Percentiles rank a stretch among this genome's conserved stretches.
Evolutionary conservation across 2,888 invertebrate genomes (phyloP).

Genomic region (Phyto melanocephala): DNA sequence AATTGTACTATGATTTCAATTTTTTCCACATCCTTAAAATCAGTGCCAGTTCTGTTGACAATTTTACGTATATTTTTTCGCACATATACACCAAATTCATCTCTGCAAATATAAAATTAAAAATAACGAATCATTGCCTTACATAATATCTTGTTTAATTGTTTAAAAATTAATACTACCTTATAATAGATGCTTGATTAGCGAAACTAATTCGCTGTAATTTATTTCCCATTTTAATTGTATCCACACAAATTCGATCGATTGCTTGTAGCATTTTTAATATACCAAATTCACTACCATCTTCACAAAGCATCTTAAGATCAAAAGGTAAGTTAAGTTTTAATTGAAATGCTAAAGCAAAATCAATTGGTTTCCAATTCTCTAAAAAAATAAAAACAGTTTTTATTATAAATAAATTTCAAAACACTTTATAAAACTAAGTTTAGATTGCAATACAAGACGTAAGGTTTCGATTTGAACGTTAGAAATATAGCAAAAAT

Average conservation of each 20-base stretch:
- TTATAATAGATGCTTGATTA: constrained; percentile 64
- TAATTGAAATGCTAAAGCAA: constrained; percentile 70
- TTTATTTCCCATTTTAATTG: constrained; percentile 50
- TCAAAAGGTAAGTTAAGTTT: constrained; percentile 69
- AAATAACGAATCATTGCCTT: too few species aligned
- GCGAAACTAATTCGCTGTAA: constrained; percentile 63
- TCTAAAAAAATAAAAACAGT: constrained; percentile 36
- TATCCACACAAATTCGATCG: constrained; percentile 65
- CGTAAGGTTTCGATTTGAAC: too few species aligned
- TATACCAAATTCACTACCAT: constrained; percentile 61
- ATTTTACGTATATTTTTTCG: constrained; percentile 66
- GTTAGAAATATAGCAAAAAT: too few species aligned
- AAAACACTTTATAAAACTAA: too few species aligned
- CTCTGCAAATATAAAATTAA: constrained; percentile 59
- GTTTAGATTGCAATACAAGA: too few species aligned
- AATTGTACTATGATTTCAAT: constrained; percentile 68
- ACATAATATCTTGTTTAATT: too few species aligned
- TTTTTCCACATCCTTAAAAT: constrained; percentile 58
- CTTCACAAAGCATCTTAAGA: constrained; percentile 47
- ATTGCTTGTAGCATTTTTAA: constrained; percentile 66
- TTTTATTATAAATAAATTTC: neutral
- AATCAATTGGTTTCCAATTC: constrained; percentile 67
- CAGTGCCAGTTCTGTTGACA: neutral
- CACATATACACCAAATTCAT: constrained; percentile 67
- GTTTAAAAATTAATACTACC: constrained; percentile 61